phyloP scores from a whole-genome alignment of 2,113 vertebrate genomes.

The Globicephala melas region DNA sequence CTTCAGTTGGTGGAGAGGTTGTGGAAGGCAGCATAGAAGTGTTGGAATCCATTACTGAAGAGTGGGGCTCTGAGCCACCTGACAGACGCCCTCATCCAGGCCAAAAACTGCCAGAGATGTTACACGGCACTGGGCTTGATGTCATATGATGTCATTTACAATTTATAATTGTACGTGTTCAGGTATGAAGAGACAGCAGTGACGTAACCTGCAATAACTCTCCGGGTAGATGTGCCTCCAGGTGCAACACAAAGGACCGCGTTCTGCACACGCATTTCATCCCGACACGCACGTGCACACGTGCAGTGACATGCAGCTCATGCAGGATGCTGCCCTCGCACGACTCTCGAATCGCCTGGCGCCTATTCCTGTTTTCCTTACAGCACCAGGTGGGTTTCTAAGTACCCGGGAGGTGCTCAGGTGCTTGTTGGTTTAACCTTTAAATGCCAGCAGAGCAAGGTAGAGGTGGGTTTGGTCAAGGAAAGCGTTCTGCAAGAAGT shows the following conservation, averaged over 20 bases:
- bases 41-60: not conserved
- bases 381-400: not conserved
- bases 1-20: not conserved
- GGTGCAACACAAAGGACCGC: not conserved
- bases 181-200: not conserved
- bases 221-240: not conserved
- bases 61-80: not conserved
- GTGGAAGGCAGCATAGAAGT: not conserved
- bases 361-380: not conserved
- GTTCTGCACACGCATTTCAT: not conserved
- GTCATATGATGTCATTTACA: rapidly evolving
- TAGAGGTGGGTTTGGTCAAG: not conserved
- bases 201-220: not conserved
- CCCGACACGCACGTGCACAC: too few species aligned
- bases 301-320: not conserved
- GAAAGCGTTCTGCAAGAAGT: not conserved
- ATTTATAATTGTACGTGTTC: not conserved
- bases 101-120: not conserved
- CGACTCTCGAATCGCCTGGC: not conserved
- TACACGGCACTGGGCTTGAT: not conserved
- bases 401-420: not conserved
- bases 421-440: not conserved
- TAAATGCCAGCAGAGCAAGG: not conserved
- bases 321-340: not conserved
- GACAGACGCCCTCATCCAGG: not conserved